These are phyloP conservation scores for Suncus etruscus DNA, from an alignment of 2,113 vertebrate genomes.

Conservation along the genomic window DNA sequence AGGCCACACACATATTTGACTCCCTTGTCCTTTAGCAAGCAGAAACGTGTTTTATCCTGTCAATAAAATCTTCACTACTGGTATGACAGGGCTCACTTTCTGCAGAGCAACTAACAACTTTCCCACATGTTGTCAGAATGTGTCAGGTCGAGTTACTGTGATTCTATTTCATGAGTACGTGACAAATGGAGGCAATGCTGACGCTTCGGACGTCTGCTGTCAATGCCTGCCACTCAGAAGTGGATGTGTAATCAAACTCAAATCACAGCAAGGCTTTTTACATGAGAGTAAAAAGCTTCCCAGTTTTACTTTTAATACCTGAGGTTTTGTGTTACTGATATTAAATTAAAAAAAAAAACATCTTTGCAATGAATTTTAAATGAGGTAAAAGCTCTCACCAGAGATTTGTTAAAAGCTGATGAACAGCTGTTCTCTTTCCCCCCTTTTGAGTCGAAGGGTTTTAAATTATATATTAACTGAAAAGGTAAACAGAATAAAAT, in stretches of 20 bases:
- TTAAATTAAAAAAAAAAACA: conserved; percentile 85
- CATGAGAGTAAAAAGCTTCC: conserved; percentile 68
- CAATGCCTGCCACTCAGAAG: conserved; percentile 72
- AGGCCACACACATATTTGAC: conserved; percentile 65
- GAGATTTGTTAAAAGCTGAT: conserved; percentile 92
- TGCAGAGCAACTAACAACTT: conserved; percentile 65
- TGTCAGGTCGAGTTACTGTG: conserved; percentile 61
- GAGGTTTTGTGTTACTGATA: conserved; percentile 86
- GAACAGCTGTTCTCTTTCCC: conserved; percentile 86
- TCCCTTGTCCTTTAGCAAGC: conserved; percentile 66
- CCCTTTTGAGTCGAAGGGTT: conserved; percentile 87
- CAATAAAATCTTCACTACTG: conserved; percentile 55
- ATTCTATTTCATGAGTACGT: conserved; percentile 63
- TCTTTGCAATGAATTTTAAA: conserved; percentile 89
- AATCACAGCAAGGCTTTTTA: conserved; percentile 69
- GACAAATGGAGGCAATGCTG: not conserved
- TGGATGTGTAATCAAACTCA: conserved; percentile 71
- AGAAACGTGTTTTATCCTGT: conserved; percentile 52
- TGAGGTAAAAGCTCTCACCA: conserved; percentile 87
- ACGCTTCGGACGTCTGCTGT: conserved; percentile 60
- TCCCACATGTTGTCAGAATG: conserved; percentile 71
- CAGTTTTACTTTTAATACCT: conserved; percentile 87
- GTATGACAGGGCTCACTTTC: conserved; percentile 71
- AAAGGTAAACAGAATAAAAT: conserved; percentile 94
- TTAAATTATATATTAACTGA: conserved; percentile 93